These are phyloP conservation scores for Eublepharis macularius DNA, from an alignment of 2,113 vertebrate species.

Conservation along the genomic window DNA sequence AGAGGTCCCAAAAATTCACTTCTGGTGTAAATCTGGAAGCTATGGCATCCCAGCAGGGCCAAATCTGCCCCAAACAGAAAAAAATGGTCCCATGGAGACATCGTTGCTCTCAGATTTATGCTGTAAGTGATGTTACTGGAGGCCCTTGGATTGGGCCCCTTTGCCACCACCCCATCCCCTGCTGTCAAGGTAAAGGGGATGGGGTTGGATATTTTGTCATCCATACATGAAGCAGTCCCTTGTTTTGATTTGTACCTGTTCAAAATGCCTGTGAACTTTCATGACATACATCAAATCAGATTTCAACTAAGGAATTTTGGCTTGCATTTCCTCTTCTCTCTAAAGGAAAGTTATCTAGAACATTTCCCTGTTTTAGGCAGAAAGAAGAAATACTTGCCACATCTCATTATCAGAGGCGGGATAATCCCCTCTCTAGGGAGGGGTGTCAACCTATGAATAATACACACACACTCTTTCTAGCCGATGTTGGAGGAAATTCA, in stretches of 20 bases:
- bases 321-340: background rate
- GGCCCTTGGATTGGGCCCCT: no score
- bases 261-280: fast-evolving
- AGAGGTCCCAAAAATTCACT: no score
- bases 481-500: background rate
- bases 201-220: no score
- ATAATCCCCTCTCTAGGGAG: background rate
- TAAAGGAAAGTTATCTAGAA: fast-evolving
- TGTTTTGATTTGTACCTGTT: background rate
- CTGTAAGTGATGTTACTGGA: no score
- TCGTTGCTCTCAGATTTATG: no score
- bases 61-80: no score
- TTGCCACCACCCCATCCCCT: no score
- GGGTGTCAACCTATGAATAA: slow-evolving; percentile 5
- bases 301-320: background rate
- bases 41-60: no score
- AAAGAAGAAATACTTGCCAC: background rate
- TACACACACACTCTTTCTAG: background rate
- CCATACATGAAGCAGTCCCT: no score
- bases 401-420: background rate
- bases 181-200: no score
- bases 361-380: background rate
- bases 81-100: no score
- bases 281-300: fast-evolving
- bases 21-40: no score